Evolutionary conservation across 2,888 invertebrate genomes (phyloP).

Genomic region (Bombylius discolor): DNA sequence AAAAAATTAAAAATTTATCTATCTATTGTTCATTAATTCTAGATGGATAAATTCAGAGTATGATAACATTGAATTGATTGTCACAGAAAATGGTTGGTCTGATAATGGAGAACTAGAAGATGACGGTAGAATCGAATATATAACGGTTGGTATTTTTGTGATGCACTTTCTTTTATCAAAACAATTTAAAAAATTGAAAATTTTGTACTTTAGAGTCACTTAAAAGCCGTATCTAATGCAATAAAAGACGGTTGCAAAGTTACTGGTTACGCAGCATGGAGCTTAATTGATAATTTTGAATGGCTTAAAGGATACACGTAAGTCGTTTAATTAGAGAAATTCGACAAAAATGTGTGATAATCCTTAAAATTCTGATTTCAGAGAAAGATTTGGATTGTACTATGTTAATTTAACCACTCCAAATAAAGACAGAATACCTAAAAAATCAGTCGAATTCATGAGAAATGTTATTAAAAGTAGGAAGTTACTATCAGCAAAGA

Average conservation of each 20-base stretch:
- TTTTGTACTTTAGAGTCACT: slow-evolving; percentile 30
- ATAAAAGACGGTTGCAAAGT: slow-evolving; percentile 24
- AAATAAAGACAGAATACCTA: slow-evolving; percentile 45
- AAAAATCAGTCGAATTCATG: slow-evolving; percentile 41
- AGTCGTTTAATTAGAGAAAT: slow-evolving; percentile 7
- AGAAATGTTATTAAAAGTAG: background rate
- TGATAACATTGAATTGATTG: slow-evolving; percentile 41
- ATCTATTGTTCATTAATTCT: background rate
- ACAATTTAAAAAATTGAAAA: background rate
- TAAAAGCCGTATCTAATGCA: slow-evolving; percentile 22
- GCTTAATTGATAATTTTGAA: slow-evolving; percentile 28
- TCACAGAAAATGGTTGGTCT: slow-evolving; percentile 49
- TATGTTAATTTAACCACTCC: slow-evolving; percentile 50
- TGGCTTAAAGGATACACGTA: slow-evolving; percentile 27
- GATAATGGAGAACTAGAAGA: slow-evolving; percentile 33
- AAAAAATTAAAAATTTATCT: too few species aligned
- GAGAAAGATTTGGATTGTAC: slow-evolving; percentile 54
- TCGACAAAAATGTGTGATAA: background rate
- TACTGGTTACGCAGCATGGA: slow-evolving; percentile 24
- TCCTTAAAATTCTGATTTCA: slow-evolving; percentile 29
- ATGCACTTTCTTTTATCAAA: background rate
- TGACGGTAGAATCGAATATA: slow-evolving; percentile 28
- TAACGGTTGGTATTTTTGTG: slow-evolving; percentile 16
- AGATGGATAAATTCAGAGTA: slow-evolving; percentile 44
- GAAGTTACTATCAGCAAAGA: background rate